Evolutionary conservation across 2,113 vertebrate genomes (phyloP), one percentile per base, ranked within the genome.

Genomic region (Galeopterus variegatus): DNA sequence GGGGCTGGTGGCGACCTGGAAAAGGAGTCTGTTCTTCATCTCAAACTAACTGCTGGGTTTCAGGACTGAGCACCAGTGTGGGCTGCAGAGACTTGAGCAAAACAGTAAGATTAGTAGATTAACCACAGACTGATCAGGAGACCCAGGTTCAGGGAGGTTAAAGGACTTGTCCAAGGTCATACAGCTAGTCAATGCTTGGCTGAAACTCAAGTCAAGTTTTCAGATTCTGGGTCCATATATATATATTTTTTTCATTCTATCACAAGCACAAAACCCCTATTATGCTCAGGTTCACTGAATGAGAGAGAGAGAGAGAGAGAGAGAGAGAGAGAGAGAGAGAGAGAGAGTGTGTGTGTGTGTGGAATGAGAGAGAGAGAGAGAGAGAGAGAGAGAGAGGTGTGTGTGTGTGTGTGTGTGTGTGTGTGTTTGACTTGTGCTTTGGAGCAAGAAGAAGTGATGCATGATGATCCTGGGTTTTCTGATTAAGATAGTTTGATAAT

Each of bases 171-270:
- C 10, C 26, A 76, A 13, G 23, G 36, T 88, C 36, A 90, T n/a
- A 45, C 23, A 81, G 60, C 56, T 64, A 26, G 54, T 86, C n/a
- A 31, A 8, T n/a, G 41, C 45, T 75, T 73, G 12, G 15, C 64
- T 65, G 7, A 80, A 93, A 92, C 36, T 72, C 79, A 80, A 96
- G 21, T 84, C 65, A 80, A 54, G 52, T 76, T 69, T 93, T 85
- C 8, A 62, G 73, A 31, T 85, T 64, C 41, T 95, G 36, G 18
- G 23, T 19, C 10, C 28, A 31, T 41, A 5, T 82, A 14, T n/a
- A 41, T 41, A 41, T 17, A 0, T 36, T 36, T 73, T 21, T 58
- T 69, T 60, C 21, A 52, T 86, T 76, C 36, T 92, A 1, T 77
- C 54, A 48, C 33, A 33, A 77, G 33, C 17, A 72, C 36, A 52